Percentiles rank a stretch among this genome's conserved stretches.
phyloP scores from a whole-genome alignment of 2,797 vertebrate genomes.

The Eurystomus glaucurus region DNA sequence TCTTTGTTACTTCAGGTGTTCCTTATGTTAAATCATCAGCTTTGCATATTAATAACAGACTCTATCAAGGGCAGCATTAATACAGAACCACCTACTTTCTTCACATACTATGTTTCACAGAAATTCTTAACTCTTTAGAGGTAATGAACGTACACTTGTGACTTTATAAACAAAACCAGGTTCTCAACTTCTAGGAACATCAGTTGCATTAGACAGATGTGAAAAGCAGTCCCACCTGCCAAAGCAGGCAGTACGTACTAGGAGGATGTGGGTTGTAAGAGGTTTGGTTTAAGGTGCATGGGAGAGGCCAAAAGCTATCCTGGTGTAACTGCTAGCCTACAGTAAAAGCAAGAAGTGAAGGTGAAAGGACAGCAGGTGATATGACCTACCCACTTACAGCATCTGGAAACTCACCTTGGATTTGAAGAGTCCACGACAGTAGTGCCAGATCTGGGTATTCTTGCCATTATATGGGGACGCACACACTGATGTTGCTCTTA shows the following conservation, averaged over 20 bases:
- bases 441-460: constrained; percentile 87
- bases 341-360: neutral
- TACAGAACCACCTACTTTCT: neutral
- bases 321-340: neutral
- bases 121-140: neutral
- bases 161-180: neutral
- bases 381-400: neutral
- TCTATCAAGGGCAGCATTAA: neutral
- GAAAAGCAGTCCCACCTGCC: neutral
- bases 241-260: neutral
- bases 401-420: constrained; percentile 84
- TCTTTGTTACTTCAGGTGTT: neutral
- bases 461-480: constrained; percentile 69
- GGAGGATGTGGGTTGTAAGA: neutral
- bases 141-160: neutral
- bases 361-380: neutral
- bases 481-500: constrained; percentile 79
- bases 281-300: neutral
- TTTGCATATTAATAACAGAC: neutral
- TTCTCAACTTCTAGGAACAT: neutral
- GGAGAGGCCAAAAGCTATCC: neutral
- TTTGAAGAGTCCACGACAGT: constrained; percentile 85
- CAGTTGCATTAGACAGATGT: neutral
- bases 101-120: neutral
- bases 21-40: neutral